A percentile compares a stretch with the other conserved stretches of the same genome.
These are phyloP conservation scores for Holothuria glaberrima DNA, from an alignment of 35 echinoderm and acorn worm genomes.

Conservation along the genomic window DNA sequence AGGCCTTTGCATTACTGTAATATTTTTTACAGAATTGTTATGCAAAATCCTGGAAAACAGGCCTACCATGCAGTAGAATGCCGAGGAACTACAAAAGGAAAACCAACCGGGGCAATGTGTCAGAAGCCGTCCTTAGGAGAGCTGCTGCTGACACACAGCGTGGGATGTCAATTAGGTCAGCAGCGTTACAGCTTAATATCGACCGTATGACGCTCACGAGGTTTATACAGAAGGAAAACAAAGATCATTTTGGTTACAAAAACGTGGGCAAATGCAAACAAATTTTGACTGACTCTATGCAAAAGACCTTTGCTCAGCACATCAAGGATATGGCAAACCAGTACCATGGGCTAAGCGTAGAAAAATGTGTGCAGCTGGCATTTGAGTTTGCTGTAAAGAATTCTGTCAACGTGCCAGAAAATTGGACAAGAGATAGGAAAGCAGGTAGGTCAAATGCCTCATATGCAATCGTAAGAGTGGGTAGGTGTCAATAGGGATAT, in stretches of 20 bases:
- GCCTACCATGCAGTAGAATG: conserved; percentile 5
- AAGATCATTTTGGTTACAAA: conserved; percentile 50
- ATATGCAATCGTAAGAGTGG: conserved; percentile 21
- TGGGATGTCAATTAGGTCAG: conserved; percentile 34
- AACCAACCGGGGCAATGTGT: conserved; percentile 18
- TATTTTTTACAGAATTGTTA: conserved; percentile 32
- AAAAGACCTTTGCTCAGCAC: conserved; percentile 25
- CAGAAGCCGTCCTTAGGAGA: conserved; percentile 27
- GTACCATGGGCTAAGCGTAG: conserved; percentile 41
- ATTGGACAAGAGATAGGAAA: conserved; percentile 41
- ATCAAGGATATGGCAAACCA: conserved; percentile 50
- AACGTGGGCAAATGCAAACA: conserved; percentile 20
- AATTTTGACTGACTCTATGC: conserved; percentile 44
- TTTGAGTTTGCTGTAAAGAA: conserved; percentile 44
- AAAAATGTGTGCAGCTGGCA: conserved; percentile 36
- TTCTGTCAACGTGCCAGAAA: conserved; percentile 31
- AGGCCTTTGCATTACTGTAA: conserved; percentile 16
- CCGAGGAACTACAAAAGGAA: conserved; percentile 24
- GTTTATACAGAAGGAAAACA: conserved; percentile 39
- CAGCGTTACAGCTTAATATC: conserved; percentile 22
- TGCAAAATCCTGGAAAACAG: conserved; percentile 25
- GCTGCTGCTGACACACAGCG: conserved; percentile 24
- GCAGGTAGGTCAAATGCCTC: conserved; percentile 43
- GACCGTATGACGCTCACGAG: conserved; percentile 39
- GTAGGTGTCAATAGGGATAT: conserved; percentile 13